A percentile compares a stretch with the other conserved stretches of the same genome.
These are phyloP conservation scores for Synanthedon myopaeformis DNA, from an alignment of 2,888 invertebrate genomes.

Conservation along the genomic window DNA sequence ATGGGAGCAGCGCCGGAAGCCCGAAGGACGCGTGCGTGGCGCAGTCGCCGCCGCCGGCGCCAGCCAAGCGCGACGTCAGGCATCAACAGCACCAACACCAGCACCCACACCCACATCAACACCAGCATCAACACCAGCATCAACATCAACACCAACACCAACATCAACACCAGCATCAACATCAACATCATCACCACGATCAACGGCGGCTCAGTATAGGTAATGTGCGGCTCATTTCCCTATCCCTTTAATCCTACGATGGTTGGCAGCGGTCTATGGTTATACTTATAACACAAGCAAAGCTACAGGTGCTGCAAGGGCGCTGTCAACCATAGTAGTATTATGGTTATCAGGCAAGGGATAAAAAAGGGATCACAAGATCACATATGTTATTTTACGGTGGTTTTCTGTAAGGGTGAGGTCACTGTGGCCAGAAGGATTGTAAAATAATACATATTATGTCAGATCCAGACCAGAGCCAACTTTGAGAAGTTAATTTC, in stretches of 20 bases:
- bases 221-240: too few species aligned
- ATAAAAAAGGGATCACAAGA: neutral
- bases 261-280: too few species aligned
- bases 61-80: slow-evolving; percentile 11
- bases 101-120: slow-evolving; percentile 14
- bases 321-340: too few species aligned
- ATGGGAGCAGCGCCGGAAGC: slow-evolving; percentile 63
- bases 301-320: neutral
- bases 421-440: too few species aligned
- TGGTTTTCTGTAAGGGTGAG: too few species aligned
- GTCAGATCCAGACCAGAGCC: too few species aligned
- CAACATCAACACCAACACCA: neutral
- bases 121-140: slow-evolving; percentile 5
- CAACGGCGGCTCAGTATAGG: slow-evolving; percentile 33
- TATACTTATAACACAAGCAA: too few species aligned
- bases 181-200: slow-evolving; percentile 19
- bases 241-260: too few species aligned
- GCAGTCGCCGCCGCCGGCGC: slow-evolving; percentile 41
- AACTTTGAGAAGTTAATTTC: too few species aligned
- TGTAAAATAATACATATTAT: too few species aligned
- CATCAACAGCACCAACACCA: slow-evolving; percentile 13
- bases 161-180: slow-evolving; percentile 13
- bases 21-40: slow-evolving; percentile 61
- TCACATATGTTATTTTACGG: too few species aligned
- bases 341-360: too few species aligned